A percentile compares a stretch with the other conserved stretches of the same genome.
Conservation (phyloP, 2,888 invertebrate species). For the Hymenopus coronatus region DNA sequence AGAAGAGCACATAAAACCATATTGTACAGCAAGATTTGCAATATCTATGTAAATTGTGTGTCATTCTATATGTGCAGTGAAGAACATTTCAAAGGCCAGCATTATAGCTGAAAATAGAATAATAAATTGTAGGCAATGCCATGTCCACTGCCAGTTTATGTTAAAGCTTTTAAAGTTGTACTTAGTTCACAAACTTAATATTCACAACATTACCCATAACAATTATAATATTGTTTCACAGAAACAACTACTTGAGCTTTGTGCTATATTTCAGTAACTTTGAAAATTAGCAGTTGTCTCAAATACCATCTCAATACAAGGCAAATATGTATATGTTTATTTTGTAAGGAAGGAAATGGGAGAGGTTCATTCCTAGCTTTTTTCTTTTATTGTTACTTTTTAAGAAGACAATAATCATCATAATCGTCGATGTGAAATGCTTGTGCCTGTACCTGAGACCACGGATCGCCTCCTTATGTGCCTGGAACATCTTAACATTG, state of each 20-base stretch:
- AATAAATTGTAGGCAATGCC: not conserved
- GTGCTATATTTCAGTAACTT: not conserved
- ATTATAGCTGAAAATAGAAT: not conserved
- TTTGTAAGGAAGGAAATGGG: not conserved
- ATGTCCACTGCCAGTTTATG: not conserved
- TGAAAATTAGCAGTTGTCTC: not conserved
- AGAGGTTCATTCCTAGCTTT: not conserved
- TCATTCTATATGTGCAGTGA: not conserved
- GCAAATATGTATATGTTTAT: not conserved
- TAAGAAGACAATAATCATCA: not conserved
- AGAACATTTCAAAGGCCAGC: not conserved
- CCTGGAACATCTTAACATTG: slow-evolving; percentile 99
- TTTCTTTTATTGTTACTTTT: not conserved
- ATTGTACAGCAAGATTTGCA: not conserved
- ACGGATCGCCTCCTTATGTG: slow-evolving; percentile 98
- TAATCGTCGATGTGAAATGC: not conserved
- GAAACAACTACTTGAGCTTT: not conserved
- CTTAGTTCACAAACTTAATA: not conserved
- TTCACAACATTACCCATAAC: not conserved
- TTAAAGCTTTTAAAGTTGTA: not conserved
- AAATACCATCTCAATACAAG: not conserved
- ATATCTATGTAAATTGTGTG: not conserved
- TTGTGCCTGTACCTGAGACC: slow-evolving; percentile 81
- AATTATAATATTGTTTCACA: not conserved
- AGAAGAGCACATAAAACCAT: too few species aligned